phyloP scores from a whole-genome alignment of 2,113 vertebrate genomes.

The Mesocricetus auratus region DNA sequence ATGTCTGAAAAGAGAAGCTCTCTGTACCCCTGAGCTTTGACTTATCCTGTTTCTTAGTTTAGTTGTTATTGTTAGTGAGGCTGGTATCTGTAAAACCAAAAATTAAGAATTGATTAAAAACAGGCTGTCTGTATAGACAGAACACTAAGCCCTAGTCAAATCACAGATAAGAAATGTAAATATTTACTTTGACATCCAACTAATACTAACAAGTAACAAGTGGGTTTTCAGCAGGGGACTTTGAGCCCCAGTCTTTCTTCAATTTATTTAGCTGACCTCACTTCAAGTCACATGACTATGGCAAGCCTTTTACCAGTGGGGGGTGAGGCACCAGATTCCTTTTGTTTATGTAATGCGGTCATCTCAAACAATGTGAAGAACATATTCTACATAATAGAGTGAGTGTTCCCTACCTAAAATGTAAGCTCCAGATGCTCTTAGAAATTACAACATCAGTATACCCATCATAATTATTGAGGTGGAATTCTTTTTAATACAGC shows the following conservation, averaged over 20 bases:
- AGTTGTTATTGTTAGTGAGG: background rate
- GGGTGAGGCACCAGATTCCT: background rate
- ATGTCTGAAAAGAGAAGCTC: background rate
- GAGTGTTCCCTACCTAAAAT: background rate
- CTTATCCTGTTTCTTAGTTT: background rate
- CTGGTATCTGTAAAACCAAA: conserved; percentile 14
- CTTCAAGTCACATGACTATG: background rate
- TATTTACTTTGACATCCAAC: background rate
- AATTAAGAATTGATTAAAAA: background rate
- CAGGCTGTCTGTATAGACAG: background rate
- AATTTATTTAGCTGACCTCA: background rate
- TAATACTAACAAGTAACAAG: background rate
- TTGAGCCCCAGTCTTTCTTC: background rate
- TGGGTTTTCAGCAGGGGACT: background rate
- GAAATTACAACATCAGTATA: background rate
- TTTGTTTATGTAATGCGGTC: background rate
- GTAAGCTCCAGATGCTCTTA: background rate
- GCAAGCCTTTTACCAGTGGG: background rate
- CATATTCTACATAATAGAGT: background rate
- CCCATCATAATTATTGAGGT: background rate
- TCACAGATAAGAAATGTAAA: background rate
- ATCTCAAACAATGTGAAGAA: background rate
- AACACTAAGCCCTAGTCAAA: background rate
- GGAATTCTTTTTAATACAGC: background rate
- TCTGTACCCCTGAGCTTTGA: background rate